Conservation (phyloP, 2,113 vertebrate genomes). For the Fulmarus glacialis region DNA sequence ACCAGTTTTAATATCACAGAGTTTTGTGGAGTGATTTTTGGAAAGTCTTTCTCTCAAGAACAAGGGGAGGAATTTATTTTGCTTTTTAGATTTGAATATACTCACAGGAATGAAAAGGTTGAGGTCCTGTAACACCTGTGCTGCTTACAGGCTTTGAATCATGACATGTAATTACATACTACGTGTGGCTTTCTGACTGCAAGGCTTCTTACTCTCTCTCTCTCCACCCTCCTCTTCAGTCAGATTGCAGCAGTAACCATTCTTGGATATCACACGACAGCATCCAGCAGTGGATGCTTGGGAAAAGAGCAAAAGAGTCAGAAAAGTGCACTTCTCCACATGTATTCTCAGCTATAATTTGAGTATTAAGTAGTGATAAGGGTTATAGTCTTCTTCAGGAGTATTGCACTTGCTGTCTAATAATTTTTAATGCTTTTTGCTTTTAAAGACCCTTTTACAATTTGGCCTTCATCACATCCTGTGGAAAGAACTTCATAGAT, state of each 20-base stretch:
- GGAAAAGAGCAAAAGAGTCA: background rate
- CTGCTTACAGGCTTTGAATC: background rate
- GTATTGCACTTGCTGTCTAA: background rate
- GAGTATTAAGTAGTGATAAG: background rate
- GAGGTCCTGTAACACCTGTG: background rate
- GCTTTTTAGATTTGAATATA: background rate
- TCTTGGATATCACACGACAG: background rate
- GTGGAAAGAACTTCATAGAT: background rate
- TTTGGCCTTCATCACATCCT: background rate
- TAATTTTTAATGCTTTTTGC: background rate
- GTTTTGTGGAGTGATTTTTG: background rate
- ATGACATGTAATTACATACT: background rate
- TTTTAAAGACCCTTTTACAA: background rate
- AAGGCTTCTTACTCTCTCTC: background rate
- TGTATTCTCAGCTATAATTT: background rate
- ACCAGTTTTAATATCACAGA: background rate
- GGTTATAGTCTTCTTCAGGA: background rate
- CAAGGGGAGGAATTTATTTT: background rate
- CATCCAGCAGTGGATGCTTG: background rate
- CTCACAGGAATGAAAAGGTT: background rate
- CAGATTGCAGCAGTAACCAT: background rate
- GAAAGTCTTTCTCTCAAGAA: background rate
- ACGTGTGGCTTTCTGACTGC: fast-evolving
- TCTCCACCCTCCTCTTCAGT: background rate
- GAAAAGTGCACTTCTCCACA: background rate